phyloP scores from a whole-genome alignment of 2,797 vertebrate genomes.

The Uromys caudimaculatus region DNA sequence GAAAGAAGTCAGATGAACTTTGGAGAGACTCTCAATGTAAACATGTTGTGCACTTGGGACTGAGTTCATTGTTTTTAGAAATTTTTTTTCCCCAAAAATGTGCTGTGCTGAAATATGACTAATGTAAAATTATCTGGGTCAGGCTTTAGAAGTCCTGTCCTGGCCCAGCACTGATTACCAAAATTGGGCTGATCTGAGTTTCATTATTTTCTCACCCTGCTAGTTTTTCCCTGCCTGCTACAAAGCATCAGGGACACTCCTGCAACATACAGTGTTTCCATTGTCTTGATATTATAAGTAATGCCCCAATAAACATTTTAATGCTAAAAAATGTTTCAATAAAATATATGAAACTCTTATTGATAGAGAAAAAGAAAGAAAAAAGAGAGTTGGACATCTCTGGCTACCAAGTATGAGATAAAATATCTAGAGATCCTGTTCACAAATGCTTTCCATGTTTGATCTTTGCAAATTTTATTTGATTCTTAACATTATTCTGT shows the following conservation, averaged over 20 bases:
- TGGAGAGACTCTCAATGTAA: neutral
- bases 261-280: neutral
- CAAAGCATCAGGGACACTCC: neutral
- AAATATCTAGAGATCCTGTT: neutral
- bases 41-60: neutral
- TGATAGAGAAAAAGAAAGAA: neutral
- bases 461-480: neutral
- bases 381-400: neutral
- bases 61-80: neutral
- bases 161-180: neutral
- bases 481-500: neutral
- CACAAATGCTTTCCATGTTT: neutral
- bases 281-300: conserved; percentile 30
- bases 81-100: neutral
- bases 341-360: conserved; percentile 10
- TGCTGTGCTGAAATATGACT: neutral
- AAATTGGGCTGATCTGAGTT: neutral
- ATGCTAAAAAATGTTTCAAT: neutral
- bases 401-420: neutral
- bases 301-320: conserved; percentile 1
- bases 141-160: neutral
- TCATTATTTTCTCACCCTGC: neutral
- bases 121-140: neutral
- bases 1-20: neutral
- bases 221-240: neutral